These are phyloP conservation scores for Morbakka virulenta DNA, from an alignment of 30 jellyfish, hydroid and myxozoan species.

Conservation along the genomic window DNA sequence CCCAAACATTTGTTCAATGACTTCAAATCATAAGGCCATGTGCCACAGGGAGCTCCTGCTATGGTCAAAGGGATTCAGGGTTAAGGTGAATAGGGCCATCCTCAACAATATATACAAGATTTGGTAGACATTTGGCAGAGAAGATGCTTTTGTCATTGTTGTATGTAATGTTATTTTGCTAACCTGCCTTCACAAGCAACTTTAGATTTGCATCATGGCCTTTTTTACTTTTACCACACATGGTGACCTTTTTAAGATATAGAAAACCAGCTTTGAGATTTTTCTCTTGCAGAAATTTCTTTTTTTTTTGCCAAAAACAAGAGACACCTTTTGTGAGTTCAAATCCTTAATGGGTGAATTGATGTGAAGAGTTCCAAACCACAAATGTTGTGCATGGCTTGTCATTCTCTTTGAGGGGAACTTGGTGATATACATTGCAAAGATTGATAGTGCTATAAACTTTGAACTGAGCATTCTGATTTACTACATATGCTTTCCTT, in stretches of 20 bases:
- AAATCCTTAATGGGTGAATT: constrained; percentile 23
- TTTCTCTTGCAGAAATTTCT: background rate
- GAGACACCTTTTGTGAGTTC: constrained; percentile 62
- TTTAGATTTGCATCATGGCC: constrained; percentile 54
- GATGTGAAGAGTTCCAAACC: constrained; percentile 27
- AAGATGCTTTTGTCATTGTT: no score
- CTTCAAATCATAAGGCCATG: constrained; percentile 17
- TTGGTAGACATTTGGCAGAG: background rate
- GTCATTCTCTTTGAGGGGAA: no score
- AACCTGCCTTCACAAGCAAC: constrained; percentile 45
- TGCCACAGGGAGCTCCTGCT: constrained; percentile 36
- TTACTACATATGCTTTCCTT: no score
- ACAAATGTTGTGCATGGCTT: no score
- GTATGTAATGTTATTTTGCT: no score
- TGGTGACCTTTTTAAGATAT: constrained; percentile 35
- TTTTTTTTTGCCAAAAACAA: constrained; percentile 22
- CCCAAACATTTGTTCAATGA: constrained; percentile 28
- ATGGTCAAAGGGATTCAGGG: constrained; percentile 33
- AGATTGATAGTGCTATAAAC: no score
- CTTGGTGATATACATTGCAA: no score
- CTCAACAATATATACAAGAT: constrained; percentile 12
- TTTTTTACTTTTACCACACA: constrained; percentile 44
- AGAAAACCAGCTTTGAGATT: constrained; percentile 17
- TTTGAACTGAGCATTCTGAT: no score
- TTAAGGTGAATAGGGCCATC: constrained; percentile 11